Evolutionary conservation across 2,797 vertebrate species (phyloP), one percentile per base, ranked within the genome.

Genomic region (Lerista edwardsae): DNA sequence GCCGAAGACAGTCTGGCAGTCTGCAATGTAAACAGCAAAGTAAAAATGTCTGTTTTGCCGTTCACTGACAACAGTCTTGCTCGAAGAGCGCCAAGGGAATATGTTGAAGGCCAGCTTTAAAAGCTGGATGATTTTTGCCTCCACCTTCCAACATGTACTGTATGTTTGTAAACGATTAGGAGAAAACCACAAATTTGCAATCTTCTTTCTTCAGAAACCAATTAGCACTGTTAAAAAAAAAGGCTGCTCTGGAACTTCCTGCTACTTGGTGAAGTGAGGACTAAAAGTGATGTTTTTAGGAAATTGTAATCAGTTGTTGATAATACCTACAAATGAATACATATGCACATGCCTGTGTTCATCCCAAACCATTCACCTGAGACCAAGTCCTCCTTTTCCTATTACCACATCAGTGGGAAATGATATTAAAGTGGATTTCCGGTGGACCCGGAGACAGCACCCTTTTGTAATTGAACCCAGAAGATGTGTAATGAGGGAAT

Each of bases 361-460:
- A 82, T 41, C 81, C 27, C 69, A 85, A 59, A 29, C 79, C 15
- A 39, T 86, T 39, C 69, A 57, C 76, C 86, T 77, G 51, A 80
- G 59, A 87, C 64, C 0, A 0, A 17, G 71, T 86, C 75, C 85
- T 85, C 87, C 85, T 84, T 88, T 85, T 85, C 85, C 62, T 85
- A 34, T 82, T 87, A 72, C 78, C 71, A 81, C 47, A 84, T 91
- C 75, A 69, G 83, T 86, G 76, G 47, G 82, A 87, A 91, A 89
- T 83, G 44, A 25, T 59, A 88, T 91, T 86, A 83, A 74, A 47
- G 27, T 80, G 73, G 15, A 82, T 85, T 93, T 91, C 87, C 88
- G 86, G 81, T 84, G 59, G 21, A 62, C 78, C 81, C 79, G 79
- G 57, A 86, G 82, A 76, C 57, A 85, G 85, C 85, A 75, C 62